These are phyloP conservation scores for Andricus grossulariae DNA, from an alignment of 1,140 invertebrate species.

Conservation along the genomic window DNA sequence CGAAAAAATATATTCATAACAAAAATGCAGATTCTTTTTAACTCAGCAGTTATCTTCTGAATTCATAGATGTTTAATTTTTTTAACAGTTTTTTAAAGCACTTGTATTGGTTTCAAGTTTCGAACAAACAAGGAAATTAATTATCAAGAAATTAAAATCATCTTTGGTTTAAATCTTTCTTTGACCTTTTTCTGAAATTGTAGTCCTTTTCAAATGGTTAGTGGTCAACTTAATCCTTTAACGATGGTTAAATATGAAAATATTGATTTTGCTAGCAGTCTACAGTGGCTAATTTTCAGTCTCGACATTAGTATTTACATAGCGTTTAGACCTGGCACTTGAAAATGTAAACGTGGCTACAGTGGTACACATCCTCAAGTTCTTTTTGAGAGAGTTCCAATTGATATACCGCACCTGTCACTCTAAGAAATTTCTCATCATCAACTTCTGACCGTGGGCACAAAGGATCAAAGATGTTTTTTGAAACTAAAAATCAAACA, in stretches of 20 bases:
- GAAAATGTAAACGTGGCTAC: background rate
- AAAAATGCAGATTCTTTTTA: no score
- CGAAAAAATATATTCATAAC: no score
- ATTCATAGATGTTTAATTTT: no score
- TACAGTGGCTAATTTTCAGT: slow-evolving; percentile 56
- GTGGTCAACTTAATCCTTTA: slow-evolving; percentile 31
- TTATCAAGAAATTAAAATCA: no score
- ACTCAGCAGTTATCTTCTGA: no score
- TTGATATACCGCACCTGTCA: background rate
- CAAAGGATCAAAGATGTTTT: background rate
- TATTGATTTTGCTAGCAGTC: slow-evolving; percentile 56
- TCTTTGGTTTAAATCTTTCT: no score
- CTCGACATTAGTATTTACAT: slow-evolving; percentile 48
- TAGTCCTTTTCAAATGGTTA: no score
- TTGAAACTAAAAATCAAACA: background rate
- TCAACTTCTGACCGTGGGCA: background rate
- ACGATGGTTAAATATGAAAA: slow-evolving; percentile 51
- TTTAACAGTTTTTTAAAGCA: no score
- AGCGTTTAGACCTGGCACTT: slow-evolving; percentile 36
- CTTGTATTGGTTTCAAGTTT: no score
- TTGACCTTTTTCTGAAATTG: no score
- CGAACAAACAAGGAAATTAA: no score
- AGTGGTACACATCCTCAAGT: slow-evolving; percentile 1
- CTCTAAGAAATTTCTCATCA: background rate
- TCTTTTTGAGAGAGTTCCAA: background rate